A percentile compares a stretch with the other conserved stretches of the same genome.
Evolutionary conservation across 2,888 invertebrate species (phyloP).

Genomic region (Ceraclea dissimilis): DNA sequence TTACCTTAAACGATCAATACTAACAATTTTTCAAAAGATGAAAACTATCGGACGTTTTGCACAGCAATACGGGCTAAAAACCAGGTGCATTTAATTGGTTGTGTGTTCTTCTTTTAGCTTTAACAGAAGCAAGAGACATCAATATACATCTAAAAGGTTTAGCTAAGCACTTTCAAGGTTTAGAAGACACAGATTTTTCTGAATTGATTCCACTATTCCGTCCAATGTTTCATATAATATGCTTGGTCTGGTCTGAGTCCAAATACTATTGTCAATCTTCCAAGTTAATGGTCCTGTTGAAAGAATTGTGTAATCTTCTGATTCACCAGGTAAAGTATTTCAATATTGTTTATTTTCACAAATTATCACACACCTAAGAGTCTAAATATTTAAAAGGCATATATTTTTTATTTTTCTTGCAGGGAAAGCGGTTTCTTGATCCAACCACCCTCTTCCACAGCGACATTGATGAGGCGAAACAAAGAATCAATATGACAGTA

Average conservation of each 20-base stretch:
- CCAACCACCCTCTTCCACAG: slow-evolving; percentile 90
- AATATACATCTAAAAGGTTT: slow-evolving; percentile 78
- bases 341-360: no score
- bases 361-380: no score
- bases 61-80: no score
- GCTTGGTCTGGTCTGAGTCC: slow-evolving; percentile 86
- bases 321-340: slow-evolving; percentile 64
- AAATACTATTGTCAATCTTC: slow-evolving; percentile 84
- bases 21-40: no score
- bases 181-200: slow-evolving; percentile 81
- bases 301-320: slow-evolving; percentile 84
- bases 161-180: slow-evolving; percentile 67
- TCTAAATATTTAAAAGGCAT: no score
- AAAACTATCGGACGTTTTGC: no score
- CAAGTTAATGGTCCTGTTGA: slow-evolving; percentile 79
- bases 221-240: slow-evolving; percentile 79
- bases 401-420: no score
- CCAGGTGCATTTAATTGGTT: no score
- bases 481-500: slow-evolving; percentile 65
- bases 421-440: slow-evolving; percentile 84
- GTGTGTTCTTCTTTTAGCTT: slow-evolving; percentile 42
- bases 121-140: slow-evolving; percentile 89
- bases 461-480: slow-evolving; percentile 88
- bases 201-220: slow-evolving; percentile 69
- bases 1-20: no score